Percentiles rank a stretch among this genome's conserved stretches.
phyloP scores from a whole-genome alignment of 2,113 vertebrate species.

The Vombatus ursinus region DNA sequence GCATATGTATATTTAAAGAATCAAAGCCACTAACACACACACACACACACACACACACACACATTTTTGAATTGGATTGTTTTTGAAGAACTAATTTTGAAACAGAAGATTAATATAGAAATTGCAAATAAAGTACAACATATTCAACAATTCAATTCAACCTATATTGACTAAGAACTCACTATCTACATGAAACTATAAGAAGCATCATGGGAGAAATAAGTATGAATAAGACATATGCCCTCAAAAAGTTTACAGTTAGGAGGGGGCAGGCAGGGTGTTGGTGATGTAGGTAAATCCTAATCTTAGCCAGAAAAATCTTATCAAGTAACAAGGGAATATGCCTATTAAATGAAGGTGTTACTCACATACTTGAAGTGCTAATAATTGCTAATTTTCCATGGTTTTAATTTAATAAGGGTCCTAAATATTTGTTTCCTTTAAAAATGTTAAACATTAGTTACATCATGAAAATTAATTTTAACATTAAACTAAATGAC shows the following conservation, averaged over 20 bases:
- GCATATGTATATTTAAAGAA: background rate
- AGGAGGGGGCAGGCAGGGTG: background rate
- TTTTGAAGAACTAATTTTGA: background rate
- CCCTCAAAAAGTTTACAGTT: background rate
- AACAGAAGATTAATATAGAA: background rate
- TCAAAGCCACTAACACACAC: background rate
- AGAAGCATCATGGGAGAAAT: background rate
- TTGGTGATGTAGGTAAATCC: background rate
- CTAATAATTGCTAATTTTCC: constrained; percentile 14
- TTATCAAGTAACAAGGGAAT: too few species aligned
- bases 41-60: too few species aligned
- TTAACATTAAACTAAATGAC: background rate
- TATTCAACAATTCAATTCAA: background rate
- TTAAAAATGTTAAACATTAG: background rate
- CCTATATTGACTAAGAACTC: background rate
- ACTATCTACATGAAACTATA: background rate
- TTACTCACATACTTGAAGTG: background rate
- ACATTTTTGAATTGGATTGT: background rate
- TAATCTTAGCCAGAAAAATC: background rate
- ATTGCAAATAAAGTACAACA: background rate
- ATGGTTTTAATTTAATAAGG: background rate
- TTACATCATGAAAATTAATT: background rate
- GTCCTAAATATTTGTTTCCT: constrained; percentile 48
- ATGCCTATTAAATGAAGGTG: too few species aligned
- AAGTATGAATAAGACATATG: background rate